Evolutionary conservation across 2,113 vertebrate species (phyloP).

Genomic region (Rousettus leschenaultii): DNA sequence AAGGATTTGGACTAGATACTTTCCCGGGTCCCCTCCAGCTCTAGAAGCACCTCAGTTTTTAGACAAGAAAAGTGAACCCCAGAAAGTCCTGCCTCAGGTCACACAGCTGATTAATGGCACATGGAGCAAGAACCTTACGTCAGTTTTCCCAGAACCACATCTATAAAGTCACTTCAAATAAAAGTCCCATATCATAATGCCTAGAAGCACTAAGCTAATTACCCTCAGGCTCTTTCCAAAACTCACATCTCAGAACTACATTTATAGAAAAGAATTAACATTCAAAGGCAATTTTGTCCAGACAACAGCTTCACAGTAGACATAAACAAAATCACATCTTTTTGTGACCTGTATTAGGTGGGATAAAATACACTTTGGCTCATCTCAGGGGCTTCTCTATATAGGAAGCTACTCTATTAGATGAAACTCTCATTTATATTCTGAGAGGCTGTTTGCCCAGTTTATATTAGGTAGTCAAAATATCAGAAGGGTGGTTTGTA

Average conservation of each 20-base stretch:
- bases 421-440: background rate
- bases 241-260: background rate
- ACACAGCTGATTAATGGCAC: background rate
- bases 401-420: constrained; percentile 1
- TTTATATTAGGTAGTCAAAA: constrained; percentile 25
- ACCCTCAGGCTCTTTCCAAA: background rate
- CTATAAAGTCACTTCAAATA: background rate
- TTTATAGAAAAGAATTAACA: background rate
- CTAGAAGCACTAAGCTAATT: background rate
- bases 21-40: background rate
- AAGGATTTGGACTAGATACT: background rate
- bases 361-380: constrained; percentile 30
- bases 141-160: background rate
- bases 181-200: background rate
- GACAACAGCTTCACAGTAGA: background rate
- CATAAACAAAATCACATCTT: background rate
- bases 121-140: background rate
- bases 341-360: background rate
- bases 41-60: background rate
- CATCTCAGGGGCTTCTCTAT: background rate
- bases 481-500: constrained; percentile 30
- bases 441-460: background rate
- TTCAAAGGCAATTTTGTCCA: background rate
- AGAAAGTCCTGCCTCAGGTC: background rate
- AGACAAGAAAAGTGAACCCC: background rate